Evolutionary conservation across 2,797 vertebrate species (phyloP), one percentile per base, ranked within the genome.

Genomic region (Rachycentron canadum): DNA sequence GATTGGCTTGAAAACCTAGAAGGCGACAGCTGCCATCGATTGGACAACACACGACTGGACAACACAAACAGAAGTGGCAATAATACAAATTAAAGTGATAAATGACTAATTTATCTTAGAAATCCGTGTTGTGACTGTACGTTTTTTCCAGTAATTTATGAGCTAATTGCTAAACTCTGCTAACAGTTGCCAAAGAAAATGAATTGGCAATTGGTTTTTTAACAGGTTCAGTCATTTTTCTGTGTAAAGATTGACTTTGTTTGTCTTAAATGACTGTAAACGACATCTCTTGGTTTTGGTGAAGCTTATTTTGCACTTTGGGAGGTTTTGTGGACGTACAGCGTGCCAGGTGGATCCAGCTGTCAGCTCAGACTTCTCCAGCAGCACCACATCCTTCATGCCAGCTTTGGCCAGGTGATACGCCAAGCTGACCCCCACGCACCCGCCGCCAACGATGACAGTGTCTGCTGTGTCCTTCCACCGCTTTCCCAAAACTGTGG

Each of bases 291-390:
- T 28, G 5, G 30, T 38, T 43, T 19, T 16, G 0, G 7, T 26
- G 5, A 14, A 45, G 40, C 41, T 19, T 1, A 45, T 21, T 21
- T 8, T 9, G 19, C 17, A 7, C 19, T 47, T 47, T 21, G 7
- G 7, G 45, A 40, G 0, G n/a, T 26, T 19, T 47, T 4, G 3
- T 2, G 2, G 53, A 92, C 96, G 81, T 97, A 99, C 98, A 90
- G 98, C 98, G 1, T 99, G 98, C 98, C 98, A 99, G 23, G 98
- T 99, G 81, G 98, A 99, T 71, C 98, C 98, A 58, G 98, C 97
- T 0, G 98, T 99, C 86, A 99, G 96, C 86, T 99, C 98, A 0
- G 97, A 96, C 89, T 99, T 99, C 94, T 99, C 98, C 85, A 99
- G 92, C 43, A 99, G 95, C 69, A 99, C 95, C 84, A 99, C 97